A percentile compares a stretch with the other conserved stretches of the same genome.
Conservation (phyloP, 2,113 vertebrate species). For the Circaetus gallicus region DNA sequence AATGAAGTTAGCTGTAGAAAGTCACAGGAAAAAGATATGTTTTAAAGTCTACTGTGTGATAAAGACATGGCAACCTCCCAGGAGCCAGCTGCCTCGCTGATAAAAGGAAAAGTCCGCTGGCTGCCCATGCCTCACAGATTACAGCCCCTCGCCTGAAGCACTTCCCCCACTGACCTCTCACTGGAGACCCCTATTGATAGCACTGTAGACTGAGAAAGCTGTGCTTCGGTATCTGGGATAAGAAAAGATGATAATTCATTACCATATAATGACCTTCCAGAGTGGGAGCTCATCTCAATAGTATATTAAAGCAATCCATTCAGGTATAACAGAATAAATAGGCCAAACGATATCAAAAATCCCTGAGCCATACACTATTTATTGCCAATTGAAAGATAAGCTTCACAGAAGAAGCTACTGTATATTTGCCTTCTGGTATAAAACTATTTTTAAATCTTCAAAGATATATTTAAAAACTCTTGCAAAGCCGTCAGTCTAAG, state of each 20-base stretch:
- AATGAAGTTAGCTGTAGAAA: not conserved
- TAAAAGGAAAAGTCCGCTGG: not conserved
- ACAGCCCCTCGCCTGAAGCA: not conserved
- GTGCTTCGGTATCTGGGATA: not conserved
- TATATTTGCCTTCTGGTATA: slow-evolving; percentile 30
- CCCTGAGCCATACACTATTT: slow-evolving; percentile 13
- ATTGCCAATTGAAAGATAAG: slow-evolving; percentile 40
- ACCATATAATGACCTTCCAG: slow-evolving; percentile 44
- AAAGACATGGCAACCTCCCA: not conserved
- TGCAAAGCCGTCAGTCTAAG: not conserved
- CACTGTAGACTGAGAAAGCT: not conserved
- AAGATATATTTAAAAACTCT: slow-evolving; percentile 1
- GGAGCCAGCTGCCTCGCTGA: not conserved
- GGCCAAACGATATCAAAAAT: slow-evolving; percentile 48
- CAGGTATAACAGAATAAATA: slow-evolving; percentile 44
- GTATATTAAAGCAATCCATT: slow-evolving; percentile 54
- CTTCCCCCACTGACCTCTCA: not conserved
- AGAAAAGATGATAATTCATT: not conserved
- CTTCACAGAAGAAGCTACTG: slow-evolving; percentile 3
- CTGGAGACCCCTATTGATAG: not conserved
- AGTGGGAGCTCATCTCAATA: slow-evolving; percentile 22
- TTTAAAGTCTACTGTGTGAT: not conserved
- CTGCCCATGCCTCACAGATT: not conserved
- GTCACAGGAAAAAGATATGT: not conserved
- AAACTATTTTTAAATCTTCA: slow-evolving; percentile 45